These are phyloP conservation scores for Dipodomys ordii DNA, from an alignment of 2,113 vertebrate species.

Conservation along the genomic window DNA sequence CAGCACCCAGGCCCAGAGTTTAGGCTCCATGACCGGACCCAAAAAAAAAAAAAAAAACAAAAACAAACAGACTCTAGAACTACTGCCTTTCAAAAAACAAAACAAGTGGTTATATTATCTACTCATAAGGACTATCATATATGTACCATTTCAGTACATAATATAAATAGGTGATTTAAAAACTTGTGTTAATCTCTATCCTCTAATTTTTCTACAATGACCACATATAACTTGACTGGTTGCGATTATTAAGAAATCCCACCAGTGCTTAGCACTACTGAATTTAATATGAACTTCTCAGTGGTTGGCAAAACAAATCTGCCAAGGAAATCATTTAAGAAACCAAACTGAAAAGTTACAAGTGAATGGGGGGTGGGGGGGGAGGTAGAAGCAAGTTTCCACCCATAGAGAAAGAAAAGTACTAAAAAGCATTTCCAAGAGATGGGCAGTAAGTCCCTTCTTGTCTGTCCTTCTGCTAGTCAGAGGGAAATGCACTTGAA, in stretches of 20 bases:
- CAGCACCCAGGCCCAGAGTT: too few species aligned
- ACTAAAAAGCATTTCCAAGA: neutral
- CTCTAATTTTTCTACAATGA: conserved; percentile 43
- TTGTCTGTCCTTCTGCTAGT: neutral
- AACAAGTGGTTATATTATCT: neutral
- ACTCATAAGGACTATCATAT: neutral
- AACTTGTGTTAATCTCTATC: neutral
- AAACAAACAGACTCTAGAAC: too few species aligned
- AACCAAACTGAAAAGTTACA: neutral
- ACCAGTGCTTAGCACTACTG: neutral
- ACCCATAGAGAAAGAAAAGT: neutral
- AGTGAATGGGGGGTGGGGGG: neutral
- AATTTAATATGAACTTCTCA: neutral
- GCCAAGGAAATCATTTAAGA: conserved; percentile 25
- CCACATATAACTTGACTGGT: neutral
- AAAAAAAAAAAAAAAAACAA: too few species aligned
- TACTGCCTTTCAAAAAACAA: neutral
- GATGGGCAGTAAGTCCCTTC: neutral
- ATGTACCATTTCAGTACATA: neutral
- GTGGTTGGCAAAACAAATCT: neutral
- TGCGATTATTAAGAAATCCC: conserved; percentile 46
- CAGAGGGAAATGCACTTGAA: neutral
- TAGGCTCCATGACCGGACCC: too few species aligned
- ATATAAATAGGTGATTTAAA: neutral
- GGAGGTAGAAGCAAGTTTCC: too few species aligned